Percentiles rank a stretch among this genome's conserved stretches.
Evolutionary conservation across 2,888 invertebrate genomes (phyloP).

Genomic region (Poecilus cupreus): DNA sequence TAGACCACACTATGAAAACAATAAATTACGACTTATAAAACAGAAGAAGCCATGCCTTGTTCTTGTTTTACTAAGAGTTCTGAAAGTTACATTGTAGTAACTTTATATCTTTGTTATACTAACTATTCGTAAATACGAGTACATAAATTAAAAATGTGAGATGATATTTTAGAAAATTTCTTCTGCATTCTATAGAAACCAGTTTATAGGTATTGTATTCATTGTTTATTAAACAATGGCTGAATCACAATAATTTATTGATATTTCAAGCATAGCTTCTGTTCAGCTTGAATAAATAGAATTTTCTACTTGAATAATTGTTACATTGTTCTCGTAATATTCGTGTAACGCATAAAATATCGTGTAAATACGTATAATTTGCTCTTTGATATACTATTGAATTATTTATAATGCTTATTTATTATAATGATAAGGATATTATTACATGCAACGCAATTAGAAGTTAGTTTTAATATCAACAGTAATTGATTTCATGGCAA

Average conservation of each 20-base stretch:
- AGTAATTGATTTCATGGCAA: slow-evolving; percentile 2
- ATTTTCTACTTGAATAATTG: slow-evolving; percentile 28
- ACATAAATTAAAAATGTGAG: not conserved
- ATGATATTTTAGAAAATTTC: not conserved
- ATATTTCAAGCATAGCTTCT: slow-evolving; percentile 11
- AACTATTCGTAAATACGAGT: too few relatives aligned
- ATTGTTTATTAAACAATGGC: slow-evolving; percentile 30
- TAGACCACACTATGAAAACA: too few relatives aligned
- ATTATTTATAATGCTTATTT: slow-evolving; percentile 18
- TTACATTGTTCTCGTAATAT: slow-evolving; percentile 30
- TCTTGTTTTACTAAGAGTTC: too few relatives aligned
- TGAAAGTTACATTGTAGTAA: too few relatives aligned
- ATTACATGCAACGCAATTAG: not conserved
- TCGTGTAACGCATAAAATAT: slow-evolving; percentile 23
- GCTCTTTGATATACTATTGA: not conserved
- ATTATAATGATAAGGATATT: not conserved
- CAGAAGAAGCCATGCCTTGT: too few relatives aligned
- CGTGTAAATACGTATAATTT: slow-evolving; percentile 11
- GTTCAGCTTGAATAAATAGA: slow-evolving; percentile 18
- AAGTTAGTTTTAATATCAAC: not conserved
- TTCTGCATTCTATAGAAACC: not conserved
- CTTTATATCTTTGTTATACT: too few relatives aligned
- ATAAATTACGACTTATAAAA: too few relatives aligned
- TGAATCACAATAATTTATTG: slow-evolving; percentile 6
- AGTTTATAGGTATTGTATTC: slow-evolving; percentile 26